A percentile compares a stretch with the other conserved stretches of the same genome.
phyloP scores from a whole-genome alignment of 35 echinoderm and acorn worm species.

The Anneissia japonica region DNA sequence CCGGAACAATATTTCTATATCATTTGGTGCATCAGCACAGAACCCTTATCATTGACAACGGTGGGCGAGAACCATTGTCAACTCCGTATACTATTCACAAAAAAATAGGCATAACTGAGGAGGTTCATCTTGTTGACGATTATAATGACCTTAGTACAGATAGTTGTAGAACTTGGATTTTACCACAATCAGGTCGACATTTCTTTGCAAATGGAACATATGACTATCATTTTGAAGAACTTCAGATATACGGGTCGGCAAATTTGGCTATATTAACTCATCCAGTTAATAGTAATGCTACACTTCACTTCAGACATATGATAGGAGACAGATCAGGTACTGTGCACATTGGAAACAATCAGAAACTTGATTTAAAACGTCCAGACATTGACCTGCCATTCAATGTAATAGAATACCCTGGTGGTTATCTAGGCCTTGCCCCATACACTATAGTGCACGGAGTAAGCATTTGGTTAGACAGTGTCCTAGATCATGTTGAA shows the following conservation, averaged over 20 bases:
- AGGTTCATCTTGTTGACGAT: not conserved
- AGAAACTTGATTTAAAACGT: slow-evolving; percentile 54
- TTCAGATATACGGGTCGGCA: slow-evolving; percentile 76
- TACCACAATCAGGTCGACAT: slow-evolving; percentile 74
- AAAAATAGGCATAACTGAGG: not conserved
- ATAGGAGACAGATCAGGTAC: slow-evolving; percentile 85
- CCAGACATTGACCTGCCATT: slow-evolving; percentile 87
- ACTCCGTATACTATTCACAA: slow-evolving; percentile 28
- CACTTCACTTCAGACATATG: slow-evolving; percentile 82
- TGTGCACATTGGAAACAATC: slow-evolving; percentile 67
- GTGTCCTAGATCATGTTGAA: slow-evolving; percentile 54
- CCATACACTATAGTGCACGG: slow-evolving; percentile 73
- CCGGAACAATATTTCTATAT: slow-evolving; percentile 76
- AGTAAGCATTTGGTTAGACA: slow-evolving; percentile 82
- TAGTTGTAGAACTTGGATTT: slow-evolving; percentile 78
- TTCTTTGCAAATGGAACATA: slow-evolving; percentile 67
- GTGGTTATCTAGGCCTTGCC: slow-evolving; percentile 72
- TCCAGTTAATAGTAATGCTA: slow-evolving; percentile 44
- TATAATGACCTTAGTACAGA: slow-evolving; percentile 61
- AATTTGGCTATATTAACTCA: slow-evolving; percentile 70
- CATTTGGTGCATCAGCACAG: slow-evolving; percentile 68
- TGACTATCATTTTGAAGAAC: slow-evolving; percentile 82
- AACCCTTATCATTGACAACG: slow-evolving; percentile 80
- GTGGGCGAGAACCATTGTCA: slow-evolving; percentile 47
- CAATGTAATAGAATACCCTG: slow-evolving; percentile 59